These are phyloP conservation scores for Tetanocera ferruginea DNA, from an alignment of 2,888 invertebrate species.

Conservation along the genomic window DNA sequence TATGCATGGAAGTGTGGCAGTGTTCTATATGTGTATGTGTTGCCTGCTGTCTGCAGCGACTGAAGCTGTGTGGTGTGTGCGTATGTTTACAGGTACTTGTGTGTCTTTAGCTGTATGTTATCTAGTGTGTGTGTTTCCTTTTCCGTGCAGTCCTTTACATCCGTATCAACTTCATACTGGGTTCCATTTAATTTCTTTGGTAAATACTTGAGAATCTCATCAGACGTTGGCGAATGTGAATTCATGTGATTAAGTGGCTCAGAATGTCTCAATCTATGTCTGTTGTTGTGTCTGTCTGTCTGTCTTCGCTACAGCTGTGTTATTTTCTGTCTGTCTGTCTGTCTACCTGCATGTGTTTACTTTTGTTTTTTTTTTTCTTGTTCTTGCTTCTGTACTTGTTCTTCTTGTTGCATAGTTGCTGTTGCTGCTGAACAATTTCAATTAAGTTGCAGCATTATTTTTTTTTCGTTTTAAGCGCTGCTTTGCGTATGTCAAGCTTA, in stretches of 20 bases:
- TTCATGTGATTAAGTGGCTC: constrained; percentile 33
- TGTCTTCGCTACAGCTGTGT: neutral
- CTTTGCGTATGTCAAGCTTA: neutral
- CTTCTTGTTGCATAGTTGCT: neutral
- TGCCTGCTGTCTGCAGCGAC: neutral
- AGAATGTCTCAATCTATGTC: constrained; percentile 16
- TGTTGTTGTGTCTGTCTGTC: constrained; percentile 3
- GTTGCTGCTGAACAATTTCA: neutral
- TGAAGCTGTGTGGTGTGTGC: neutral
- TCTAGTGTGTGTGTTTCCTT: constrained; percentile 7
- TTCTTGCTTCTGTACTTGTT: neutral
- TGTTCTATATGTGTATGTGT: neutral
- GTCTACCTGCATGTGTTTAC: neutral
- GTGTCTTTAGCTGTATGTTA: neutral
- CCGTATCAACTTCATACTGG: constrained; percentile 5
- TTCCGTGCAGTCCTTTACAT: neutral
- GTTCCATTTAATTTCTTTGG: constrained; percentile 37
- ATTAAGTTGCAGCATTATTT: neutral
- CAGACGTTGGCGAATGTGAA: constrained; percentile 31
- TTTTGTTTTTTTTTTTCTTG: neutral
- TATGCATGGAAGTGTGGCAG: constrained; percentile 2
- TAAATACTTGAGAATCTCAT: constrained; percentile 36
- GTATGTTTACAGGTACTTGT: constrained; percentile 23
- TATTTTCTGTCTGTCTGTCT: constrained; percentile 11
- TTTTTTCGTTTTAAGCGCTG: neutral